phyloP scores from a whole-genome alignment of 1,140 invertebrate genomes.

The Galendromus occidentalis region DNA sequence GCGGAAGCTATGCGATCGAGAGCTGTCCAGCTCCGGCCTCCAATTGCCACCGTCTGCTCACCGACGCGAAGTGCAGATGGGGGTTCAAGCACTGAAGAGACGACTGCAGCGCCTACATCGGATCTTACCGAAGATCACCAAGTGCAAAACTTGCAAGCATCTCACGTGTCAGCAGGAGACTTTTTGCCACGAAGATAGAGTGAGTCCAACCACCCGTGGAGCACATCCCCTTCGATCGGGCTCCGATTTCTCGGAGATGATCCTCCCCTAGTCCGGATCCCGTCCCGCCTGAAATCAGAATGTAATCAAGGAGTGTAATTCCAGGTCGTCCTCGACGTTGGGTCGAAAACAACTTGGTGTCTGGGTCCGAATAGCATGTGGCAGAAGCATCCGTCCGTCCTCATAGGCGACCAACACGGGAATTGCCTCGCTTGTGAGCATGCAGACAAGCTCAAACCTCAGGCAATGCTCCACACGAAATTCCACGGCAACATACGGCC shows the following conservation, averaged over 20 bases:
- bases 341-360: constrained; percentile 2
- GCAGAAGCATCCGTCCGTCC: constrained; percentile 1
- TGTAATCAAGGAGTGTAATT: too few species aligned
- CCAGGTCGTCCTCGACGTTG: neutral
- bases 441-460: neutral
- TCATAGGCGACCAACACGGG: neutral
- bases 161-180: neutral
- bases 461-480: neutral
- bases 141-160: constrained; percentile 1
- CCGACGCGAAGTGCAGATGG: neutral
- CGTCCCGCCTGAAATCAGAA: too few species aligned
- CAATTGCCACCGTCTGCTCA: neutral
- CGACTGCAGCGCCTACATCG: constrained; percentile 1
- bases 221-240: too few species aligned
- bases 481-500: neutral
- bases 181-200: neutral
- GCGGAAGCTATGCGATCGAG: neutral
- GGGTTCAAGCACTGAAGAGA: neutral
- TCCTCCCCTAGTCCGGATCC: too few species aligned
- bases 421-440: neutral
- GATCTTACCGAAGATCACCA: neutral
- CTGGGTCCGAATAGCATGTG: constrained; percentile 4
- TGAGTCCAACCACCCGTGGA: neutral
- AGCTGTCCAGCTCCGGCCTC: neutral
- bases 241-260: too few species aligned